Conservation (phyloP, 2,888 invertebrate genomes). For the Aquatica leii region DNA sequence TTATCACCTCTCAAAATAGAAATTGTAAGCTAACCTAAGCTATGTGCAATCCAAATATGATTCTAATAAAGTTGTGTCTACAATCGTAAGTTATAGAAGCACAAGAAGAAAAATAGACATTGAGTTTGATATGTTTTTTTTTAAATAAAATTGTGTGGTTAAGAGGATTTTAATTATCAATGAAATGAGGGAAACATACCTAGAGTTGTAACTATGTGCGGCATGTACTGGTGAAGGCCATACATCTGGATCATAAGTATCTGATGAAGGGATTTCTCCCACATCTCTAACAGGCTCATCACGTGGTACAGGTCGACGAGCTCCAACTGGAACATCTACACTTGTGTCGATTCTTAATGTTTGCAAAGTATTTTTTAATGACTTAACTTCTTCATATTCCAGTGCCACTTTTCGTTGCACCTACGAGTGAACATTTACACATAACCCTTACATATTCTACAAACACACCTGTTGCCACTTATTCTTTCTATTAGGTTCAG, state of each 20-base stretch:
- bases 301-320: conserved; percentile 51
- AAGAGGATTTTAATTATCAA: no score
- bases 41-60: no score
- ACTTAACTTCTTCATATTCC: conserved; percentile 92
- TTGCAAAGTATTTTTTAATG: no score
- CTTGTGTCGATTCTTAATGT: conserved; percentile 77
- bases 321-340: conserved; percentile 61
- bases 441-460: conserved; percentile 71
- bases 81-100: no score
- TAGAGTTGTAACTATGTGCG: conserved; percentile 67
- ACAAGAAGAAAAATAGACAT: no score
- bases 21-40: no score
- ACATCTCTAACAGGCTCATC: conserved; percentile 78
- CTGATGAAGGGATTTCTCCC: conserved; percentile 74
- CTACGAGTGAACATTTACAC: conserved; percentile 60
- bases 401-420: conserved; percentile 88
- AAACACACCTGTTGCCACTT: conserved; percentile 84
- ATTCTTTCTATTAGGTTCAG: conserved; percentile 81
- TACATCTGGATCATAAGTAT: conserved; percentile 76
- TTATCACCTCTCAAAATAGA: no score
- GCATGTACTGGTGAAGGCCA: conserved; percentile 86
- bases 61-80: no score
- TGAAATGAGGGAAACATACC: no score
- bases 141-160: no score
- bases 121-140: no score